Conservation (phyloP, 2,113 vertebrate genomes). For the Datnioides undecimradiatus region DNA sequence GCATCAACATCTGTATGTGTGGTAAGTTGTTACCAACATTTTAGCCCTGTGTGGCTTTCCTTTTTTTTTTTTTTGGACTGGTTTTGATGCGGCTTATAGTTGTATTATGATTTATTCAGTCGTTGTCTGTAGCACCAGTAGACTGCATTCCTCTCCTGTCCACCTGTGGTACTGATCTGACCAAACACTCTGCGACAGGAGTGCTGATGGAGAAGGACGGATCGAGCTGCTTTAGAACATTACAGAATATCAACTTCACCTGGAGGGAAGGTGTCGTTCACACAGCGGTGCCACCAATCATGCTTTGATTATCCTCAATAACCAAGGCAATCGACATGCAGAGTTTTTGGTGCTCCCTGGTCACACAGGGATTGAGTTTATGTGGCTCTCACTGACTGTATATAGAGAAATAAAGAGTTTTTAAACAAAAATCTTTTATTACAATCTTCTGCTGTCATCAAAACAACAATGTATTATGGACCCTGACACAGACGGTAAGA, state of each 20-base stretch:
- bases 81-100: slow-evolving; percentile 32
- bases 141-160: slow-evolving; percentile 59
- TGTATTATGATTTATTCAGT: slow-evolving; percentile 46
- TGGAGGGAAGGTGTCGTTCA: not conserved
- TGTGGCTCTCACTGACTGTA: slow-evolving; percentile 75
- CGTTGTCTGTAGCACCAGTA: slow-evolving; percentile 59
- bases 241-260: slow-evolving; percentile 15
- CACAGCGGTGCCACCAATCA: slow-evolving; percentile 37
- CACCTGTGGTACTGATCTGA: slow-evolving; percentile 50
- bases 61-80: slow-evolving; percentile 2
- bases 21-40: slow-evolving; percentile 27
- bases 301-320: slow-evolving; percentile 47
- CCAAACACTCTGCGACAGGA: slow-evolving; percentile 47
- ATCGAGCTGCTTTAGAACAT: slow-evolving; percentile 46
- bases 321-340: not conserved
- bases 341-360: slow-evolving; percentile 55
- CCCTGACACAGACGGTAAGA: not conserved
- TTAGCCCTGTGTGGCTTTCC: slow-evolving; percentile 18
- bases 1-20: slow-evolving; percentile 53
- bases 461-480: not conserved
- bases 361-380: slow-evolving; percentile 49
- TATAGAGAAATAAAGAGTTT: slow-evolving; percentile 77
- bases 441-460: not conserved
- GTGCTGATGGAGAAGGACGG: slow-evolving; percentile 20
- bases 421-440: slow-evolving; percentile 59